These are phyloP conservation scores for Apogon hyalosoma DNA, from an alignment of 2,797 vertebrate genomes.

Conservation along the genomic window DNA sequence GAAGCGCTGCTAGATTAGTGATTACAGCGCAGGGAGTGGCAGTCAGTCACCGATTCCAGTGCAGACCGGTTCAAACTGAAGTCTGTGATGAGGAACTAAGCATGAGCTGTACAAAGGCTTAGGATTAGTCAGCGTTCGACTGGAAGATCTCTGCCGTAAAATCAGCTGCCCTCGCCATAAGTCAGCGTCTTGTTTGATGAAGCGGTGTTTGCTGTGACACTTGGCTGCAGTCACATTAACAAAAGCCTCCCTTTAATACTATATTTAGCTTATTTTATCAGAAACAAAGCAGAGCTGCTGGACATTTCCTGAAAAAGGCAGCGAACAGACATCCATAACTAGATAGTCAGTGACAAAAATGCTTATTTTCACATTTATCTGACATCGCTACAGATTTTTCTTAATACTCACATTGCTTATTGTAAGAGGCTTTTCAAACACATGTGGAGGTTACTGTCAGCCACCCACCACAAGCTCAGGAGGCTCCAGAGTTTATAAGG, in stretches of 20 bases:
- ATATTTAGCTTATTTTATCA: constrained; percentile 36
- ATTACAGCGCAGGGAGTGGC: constrained; percentile 62
- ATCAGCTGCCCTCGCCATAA: constrained; percentile 9
- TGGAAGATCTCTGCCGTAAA: constrained; percentile 39
- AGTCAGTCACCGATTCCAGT: constrained; percentile 61
- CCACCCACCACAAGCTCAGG: too few species aligned
- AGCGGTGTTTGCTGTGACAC: constrained; percentile 8
- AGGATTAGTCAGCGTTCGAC: constrained; percentile 69
- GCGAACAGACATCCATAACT: not conserved
- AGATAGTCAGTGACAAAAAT: constrained; percentile 1
- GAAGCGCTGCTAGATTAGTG: constrained; percentile 29
- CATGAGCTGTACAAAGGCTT: constrained; percentile 52
- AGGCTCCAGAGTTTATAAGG: too few species aligned
- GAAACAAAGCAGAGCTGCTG: not conserved
- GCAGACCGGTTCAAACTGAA: constrained; percentile 73
- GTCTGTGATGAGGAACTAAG: constrained; percentile 73
- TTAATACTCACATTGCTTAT: not conserved
- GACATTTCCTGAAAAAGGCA: constrained; percentile 19
- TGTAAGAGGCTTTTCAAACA: constrained; percentile 27
- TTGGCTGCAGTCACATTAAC: constrained; percentile 50
- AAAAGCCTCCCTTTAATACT: constrained; percentile 25
- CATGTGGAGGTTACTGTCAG: not conserved
- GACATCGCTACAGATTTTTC: not conserved
- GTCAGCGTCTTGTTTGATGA: constrained; percentile 12
- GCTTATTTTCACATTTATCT: constrained; percentile 25